Evolutionary conservation across 2,797 vertebrate genomes (phyloP), one percentile per base, ranked within the genome.

Genomic region (Lateolabrax maculatus): DNA sequence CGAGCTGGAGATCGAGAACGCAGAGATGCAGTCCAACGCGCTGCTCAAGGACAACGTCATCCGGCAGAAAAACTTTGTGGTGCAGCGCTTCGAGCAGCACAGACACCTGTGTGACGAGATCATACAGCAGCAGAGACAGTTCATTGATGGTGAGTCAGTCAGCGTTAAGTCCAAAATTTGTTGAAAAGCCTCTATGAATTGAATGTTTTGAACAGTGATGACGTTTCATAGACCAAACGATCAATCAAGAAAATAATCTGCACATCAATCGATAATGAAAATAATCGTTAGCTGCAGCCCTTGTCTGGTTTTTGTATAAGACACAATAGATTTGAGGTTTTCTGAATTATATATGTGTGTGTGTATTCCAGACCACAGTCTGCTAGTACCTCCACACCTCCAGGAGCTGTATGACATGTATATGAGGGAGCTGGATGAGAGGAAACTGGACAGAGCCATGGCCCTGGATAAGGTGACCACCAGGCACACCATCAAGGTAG

Each of bases 71-170:
- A 95, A 96, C 71, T 93, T 94, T 31, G 95, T 96, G 67, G 92
- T 97, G 86, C 96, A 94, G 75, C 94, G 95, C 44, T 96, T 97
- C 60, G 96, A 97, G 90, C 95, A 94, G 85, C 96, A 97, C 90
- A 89, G 94, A 29, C 93, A 94, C 83, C 95, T 98, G 66, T 98
- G 97, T 29, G 93, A 97, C 1, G 94, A 96, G 90, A 96, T 98
- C 93, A 97, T 98, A 63, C 96, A 95, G 90, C 96, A 96, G 86
- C 97, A 99, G 93, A 91, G 95, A 29, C 96, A 94, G 90, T 93
- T 98, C 83, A 97, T 98, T 0, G 56, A 95, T 0, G 96, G 93
- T 93, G 75, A 70, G 85, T 53, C 3, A 3, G 2, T 44, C 19
- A 48, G 9, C 4, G 25, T 4, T 34, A 34, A 34, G 31, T 34